Evolutionary conservation across 1,140 invertebrate species (phyloP).

Genomic region (Drosophila pallidifrons): DNA sequence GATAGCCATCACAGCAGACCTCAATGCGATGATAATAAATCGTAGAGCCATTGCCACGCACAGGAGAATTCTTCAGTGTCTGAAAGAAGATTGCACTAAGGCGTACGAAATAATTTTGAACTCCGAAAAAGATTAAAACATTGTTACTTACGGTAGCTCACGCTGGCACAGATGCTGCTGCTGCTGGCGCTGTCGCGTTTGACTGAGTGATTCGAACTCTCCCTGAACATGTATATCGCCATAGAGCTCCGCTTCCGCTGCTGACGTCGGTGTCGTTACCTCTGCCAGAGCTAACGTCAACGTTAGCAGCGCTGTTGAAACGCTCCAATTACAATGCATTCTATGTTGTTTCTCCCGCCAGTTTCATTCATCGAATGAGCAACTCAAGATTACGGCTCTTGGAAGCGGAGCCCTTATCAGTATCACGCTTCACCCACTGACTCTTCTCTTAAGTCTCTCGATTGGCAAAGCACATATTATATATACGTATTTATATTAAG

Average conservation of each 20-base stretch:
- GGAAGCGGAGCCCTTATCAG: conserved; percentile 47
- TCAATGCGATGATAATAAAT: conserved; percentile 84
- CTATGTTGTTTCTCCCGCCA: conserved; percentile 39
- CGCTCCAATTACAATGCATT: conserved; percentile 39
- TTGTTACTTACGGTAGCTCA: conserved; percentile 63
- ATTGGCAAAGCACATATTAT: background rate
- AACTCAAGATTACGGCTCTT: conserved; percentile 6
- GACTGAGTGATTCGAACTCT: conserved; percentile 64
- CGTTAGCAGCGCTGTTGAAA: background rate
- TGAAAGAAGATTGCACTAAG: conserved; percentile 71
- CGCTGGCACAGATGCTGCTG: conserved; percentile 66
- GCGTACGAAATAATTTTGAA: background rate
- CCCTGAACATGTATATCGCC: conserved; percentile 52
- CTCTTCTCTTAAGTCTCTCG: background rate
- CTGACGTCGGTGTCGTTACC: background rate
- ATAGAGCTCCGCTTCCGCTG: conserved; percentile 40
- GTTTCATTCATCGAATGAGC: conserved; percentile 52
- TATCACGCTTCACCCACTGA: background rate
- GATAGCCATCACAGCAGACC: conserved; percentile 88
- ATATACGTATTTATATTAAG: too few relatives aligned
- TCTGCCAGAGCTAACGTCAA: background rate
- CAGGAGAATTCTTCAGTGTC: conserved; percentile 42
- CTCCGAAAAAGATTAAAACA: too few relatives aligned
- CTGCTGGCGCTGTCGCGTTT: conserved; percentile 48
- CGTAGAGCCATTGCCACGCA: conserved; percentile 74